Evolutionary conservation across 2,797 vertebrate genomes (phyloP).

Genomic region (Eurystomus glaucurus): DNA sequence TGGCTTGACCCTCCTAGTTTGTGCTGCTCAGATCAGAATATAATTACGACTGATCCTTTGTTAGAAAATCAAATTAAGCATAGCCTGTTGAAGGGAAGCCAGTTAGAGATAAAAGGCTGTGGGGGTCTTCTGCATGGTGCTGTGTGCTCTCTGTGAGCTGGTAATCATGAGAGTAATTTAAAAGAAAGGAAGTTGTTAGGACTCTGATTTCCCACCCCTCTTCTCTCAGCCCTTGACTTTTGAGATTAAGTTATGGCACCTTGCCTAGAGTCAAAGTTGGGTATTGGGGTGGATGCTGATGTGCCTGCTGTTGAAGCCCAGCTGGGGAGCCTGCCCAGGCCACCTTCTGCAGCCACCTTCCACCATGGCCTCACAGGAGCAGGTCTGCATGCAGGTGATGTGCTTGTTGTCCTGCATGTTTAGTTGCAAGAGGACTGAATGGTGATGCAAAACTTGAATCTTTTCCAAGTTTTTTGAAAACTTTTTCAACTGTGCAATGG

Average conservation of each 20-base stretch:
- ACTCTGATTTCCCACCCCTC: background rate
- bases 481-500: background rate
- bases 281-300: background rate
- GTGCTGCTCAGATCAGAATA: background rate
- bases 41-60: background rate
- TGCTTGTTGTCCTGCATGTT: background rate
- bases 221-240: background rate
- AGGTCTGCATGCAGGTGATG: rapidly evolving
- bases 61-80: conserved; percentile 8
- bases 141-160: background rate
- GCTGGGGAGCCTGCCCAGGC: background rate
- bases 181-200: background rate
- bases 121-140: background rate
- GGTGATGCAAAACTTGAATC: rapidly evolving
- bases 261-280: background rate
- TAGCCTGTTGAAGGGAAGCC: background rate
- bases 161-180: background rate
- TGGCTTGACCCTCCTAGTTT: background rate
- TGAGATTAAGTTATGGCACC: background rate
- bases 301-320: background rate
- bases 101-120: background rate
- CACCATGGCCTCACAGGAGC: rapidly evolving
- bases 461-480: background rate
- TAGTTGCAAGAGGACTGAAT: background rate
- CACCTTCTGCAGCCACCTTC: background rate